phyloP scores from a whole-genome alignment of 2,888 invertebrate genomes.

The Xylota sylvarum region DNA sequence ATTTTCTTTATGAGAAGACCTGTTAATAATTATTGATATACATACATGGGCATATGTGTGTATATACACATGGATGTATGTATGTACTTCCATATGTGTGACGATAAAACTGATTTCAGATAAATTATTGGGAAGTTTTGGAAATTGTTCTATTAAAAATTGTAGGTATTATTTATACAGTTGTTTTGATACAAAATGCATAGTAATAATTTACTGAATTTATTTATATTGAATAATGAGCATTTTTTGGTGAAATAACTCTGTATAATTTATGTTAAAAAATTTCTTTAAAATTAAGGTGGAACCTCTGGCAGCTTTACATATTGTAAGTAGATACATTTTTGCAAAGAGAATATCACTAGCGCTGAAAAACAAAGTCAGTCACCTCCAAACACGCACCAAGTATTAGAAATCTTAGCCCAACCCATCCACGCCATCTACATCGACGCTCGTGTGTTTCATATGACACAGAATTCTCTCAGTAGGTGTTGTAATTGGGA shows the following conservation, averaged over 20 bases:
- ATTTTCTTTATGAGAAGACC: neutral
- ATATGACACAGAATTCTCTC: constrained; percentile 14
- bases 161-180: too few relatives aligned
- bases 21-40: too few relatives aligned
- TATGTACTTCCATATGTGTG: too few relatives aligned
- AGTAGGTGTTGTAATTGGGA: constrained; percentile 4
- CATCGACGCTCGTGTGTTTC: neutral
- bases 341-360: constrained; percentile 2
- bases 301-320: neutral
- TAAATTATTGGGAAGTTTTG: too few relatives aligned
- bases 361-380: neutral
- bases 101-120: too few relatives aligned
- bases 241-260: too few relatives aligned
- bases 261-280: neutral
- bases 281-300: neutral
- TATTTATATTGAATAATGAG: too few relatives aligned
- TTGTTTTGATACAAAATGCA: too few relatives aligned
- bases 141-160: too few relatives aligned
- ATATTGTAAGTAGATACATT: neutral
- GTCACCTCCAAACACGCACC: neutral
- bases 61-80: too few relatives aligned
- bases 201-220: too few relatives aligned
- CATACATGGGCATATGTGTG: too few relatives aligned
- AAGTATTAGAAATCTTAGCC: neutral
- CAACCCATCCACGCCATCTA: constrained; percentile 9